These are phyloP conservation scores for Drosophila conformis DNA, from an alignment of 2,888 invertebrate genomes.

Conservation along the genomic window DNA sequence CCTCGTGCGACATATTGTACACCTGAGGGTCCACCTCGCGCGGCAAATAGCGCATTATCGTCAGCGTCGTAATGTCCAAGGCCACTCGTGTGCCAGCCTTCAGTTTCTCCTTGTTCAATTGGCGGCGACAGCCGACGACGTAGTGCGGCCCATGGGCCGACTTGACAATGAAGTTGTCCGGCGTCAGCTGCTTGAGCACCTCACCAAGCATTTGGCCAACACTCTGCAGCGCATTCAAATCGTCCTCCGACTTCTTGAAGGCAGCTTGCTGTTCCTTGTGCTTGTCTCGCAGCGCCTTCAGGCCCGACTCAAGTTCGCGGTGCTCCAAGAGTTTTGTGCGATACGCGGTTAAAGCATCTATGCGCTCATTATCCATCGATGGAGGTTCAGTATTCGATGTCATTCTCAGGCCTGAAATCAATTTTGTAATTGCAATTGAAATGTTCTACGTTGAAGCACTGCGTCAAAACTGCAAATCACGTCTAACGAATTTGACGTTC, in stretches of 20 bases:
- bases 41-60: conserved; percentile 98
- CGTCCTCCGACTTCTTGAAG: conserved; percentile 99
- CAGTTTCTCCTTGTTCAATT: conserved; percentile 96
- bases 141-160: conserved; percentile 99
- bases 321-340: conserved; percentile 96
- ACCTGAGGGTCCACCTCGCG: conserved; percentile 99
- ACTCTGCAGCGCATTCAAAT: conserved; percentile 98
- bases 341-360: conserved; percentile 94
- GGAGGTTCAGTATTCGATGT: conserved; percentile 1
- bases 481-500: conserved; percentile 35
- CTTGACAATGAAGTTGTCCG: conserved; percentile 99
- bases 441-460: neutral
- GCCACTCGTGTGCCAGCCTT: conserved; percentile 98
- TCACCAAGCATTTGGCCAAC: conserved; percentile 99
- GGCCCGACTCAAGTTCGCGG: conserved; percentile 95
- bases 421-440: conserved; percentile 28
- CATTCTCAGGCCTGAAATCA: conserved; percentile 26
- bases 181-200: conserved; percentile 98
- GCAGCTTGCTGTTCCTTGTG: conserved; percentile 97
- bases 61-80: conserved; percentile 99
- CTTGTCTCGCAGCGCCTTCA: conserved; percentile 97
- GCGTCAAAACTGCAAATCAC: conserved; percentile 53
- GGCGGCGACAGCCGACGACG: conserved; percentile 98
- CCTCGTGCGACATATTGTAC: conserved; percentile 99
- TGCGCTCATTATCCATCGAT: conserved; percentile 84